Evolutionary conservation across 2,113 vertebrate species (phyloP).

Genomic region (Epinephelus fuscoguttatus): DNA sequence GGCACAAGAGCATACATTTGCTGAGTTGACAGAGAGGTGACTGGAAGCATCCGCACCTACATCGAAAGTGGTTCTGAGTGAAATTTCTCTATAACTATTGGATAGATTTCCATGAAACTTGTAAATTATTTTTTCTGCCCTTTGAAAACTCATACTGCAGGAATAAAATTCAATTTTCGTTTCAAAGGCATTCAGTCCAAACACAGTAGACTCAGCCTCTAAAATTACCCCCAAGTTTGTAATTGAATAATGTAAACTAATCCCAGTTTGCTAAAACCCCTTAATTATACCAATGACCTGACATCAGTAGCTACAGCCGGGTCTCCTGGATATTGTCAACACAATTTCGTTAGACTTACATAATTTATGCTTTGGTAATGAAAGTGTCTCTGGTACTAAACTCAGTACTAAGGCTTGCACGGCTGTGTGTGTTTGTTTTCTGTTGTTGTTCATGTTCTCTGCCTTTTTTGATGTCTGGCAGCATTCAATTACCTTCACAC

Average conservation of each 20-base stretch:
- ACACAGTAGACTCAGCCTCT: too few relatives aligned
- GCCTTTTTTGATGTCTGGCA: conserved; percentile 28
- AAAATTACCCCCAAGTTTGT: neutral
- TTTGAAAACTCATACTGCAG: too few relatives aligned
- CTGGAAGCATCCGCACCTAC: too few relatives aligned
- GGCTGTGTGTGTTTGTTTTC: conserved; percentile 22
- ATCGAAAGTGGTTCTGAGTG: too few relatives aligned
- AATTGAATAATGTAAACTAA: neutral
- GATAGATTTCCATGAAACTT: neutral
- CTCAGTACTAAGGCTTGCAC: conserved; percentile 5
- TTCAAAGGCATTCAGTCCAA: neutral
- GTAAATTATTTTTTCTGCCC: neutral
- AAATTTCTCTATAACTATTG: too few relatives aligned
- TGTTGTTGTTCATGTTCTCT: conserved; percentile 11
- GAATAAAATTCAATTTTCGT: too few relatives aligned
- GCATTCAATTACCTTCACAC: conserved; percentile 52
- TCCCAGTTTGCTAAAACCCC: neutral
- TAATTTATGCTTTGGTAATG: neutral
- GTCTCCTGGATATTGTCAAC: neutral
- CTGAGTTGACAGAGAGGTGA: too few relatives aligned
- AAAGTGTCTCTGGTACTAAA: neutral
- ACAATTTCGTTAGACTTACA: neutral
- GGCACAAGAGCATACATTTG: too few relatives aligned
- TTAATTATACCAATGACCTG: neutral
- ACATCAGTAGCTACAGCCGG: neutral